These are phyloP conservation scores for Hydractinia symbiolongicarpus DNA, from an alignment of 30 jellyfish, hydroid and myxozoan species.

Conservation along the genomic window DNA sequence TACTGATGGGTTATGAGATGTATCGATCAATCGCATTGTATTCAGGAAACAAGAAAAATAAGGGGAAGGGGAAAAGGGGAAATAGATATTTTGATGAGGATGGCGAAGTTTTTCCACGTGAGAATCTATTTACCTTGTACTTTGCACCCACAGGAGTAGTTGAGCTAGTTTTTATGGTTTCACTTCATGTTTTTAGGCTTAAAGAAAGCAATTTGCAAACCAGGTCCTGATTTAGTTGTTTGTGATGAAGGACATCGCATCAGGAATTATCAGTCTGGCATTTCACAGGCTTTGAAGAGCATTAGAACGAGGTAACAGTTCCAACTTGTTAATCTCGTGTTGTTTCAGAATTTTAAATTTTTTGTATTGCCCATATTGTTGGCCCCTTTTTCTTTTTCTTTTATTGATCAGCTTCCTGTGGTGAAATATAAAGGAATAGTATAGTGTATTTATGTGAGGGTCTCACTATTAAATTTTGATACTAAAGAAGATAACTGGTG, in stretches of 20 bases:
- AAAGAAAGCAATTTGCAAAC: constrained; percentile 82
- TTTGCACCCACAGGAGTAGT: too few species aligned
- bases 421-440: too few species aligned
- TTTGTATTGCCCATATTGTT: too few species aligned
- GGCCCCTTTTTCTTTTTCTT: too few species aligned
- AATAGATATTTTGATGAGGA: neutral
- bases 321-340: neutral
- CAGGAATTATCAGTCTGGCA: constrained; percentile 79
- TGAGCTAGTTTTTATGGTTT: neutral
- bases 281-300: constrained; percentile 78
- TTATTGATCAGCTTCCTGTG: too few species aligned
- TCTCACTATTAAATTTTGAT: too few species aligned
- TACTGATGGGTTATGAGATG: constrained; percentile 90
- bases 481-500: too few species aligned
- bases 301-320: constrained; percentile 70
- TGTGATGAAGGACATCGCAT: constrained; percentile 98
- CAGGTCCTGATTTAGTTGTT: constrained; percentile 96
- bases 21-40: constrained; percentile 65
- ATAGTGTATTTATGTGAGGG: too few species aligned
- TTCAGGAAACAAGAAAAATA: constrained; percentile 44
- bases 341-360: neutral
- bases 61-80: constrained; percentile 55
- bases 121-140: neutral
- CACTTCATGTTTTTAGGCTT: constrained; percentile 9
- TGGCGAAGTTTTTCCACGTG: constrained; percentile 17